These are phyloP conservation scores for Mastigias papua DNA, from an alignment of 30 jellyfish, hydroid and myxozoan species.

Conservation along the genomic window DNA sequence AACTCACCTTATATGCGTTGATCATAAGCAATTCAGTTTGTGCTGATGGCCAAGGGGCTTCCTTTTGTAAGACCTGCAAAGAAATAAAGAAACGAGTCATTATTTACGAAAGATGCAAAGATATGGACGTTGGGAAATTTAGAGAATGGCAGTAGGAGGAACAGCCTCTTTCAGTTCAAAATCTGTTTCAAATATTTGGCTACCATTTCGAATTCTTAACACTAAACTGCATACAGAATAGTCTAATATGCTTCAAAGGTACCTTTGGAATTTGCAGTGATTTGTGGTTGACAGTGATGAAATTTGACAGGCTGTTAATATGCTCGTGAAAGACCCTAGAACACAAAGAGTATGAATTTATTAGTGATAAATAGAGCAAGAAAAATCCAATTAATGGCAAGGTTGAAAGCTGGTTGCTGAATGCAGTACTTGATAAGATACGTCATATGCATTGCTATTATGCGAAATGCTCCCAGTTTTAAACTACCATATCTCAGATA, in stretches of 20 bases:
- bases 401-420: not conserved
- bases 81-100: not conserved
- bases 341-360: not conserved
- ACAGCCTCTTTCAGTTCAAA: no score
- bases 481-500: no score
- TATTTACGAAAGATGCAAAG: not conserved
- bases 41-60: slow-evolving; percentile 99
- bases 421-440: no score
- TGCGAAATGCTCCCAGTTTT: no score
- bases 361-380: no score
- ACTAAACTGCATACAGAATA: not conserved
- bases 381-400: no score
- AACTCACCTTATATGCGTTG: slow-evolving; percentile 97
- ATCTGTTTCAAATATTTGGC: no score
- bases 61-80: slow-evolving; percentile 90
- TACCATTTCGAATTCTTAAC: no score
- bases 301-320: slow-evolving; percentile 64
- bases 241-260: not conserved
- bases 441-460: no score
- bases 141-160: no score
- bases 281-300: slow-evolving; percentile 86
- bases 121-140: no score
- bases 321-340: slow-evolving; percentile 91
- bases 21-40: slow-evolving; percentile 98
- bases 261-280: slow-evolving; percentile 91